phyloP scores from a whole-genome alignment of 2,797 vertebrate genomes.

The Dallia pectoralis region DNA sequence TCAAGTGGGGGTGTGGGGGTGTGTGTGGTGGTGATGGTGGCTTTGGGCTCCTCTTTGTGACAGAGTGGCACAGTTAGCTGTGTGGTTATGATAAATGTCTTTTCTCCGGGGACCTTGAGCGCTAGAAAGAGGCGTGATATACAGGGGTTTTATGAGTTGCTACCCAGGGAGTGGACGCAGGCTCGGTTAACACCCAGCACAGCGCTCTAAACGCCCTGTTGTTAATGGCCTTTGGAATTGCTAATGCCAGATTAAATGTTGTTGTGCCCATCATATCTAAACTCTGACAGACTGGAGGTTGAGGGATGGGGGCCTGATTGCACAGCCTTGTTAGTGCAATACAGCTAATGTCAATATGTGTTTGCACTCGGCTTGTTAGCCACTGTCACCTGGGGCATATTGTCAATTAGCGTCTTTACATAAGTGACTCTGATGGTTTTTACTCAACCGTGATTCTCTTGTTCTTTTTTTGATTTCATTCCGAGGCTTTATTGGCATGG shows the following conservation, averaged over 20 bases:
- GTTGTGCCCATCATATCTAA: neutral
- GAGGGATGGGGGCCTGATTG: neutral
- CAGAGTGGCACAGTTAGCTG: conserved; percentile 18
- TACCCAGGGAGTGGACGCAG: neutral
- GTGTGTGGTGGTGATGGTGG: too few relatives aligned
- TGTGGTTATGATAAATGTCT: conserved; percentile 55
- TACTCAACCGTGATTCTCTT: too few relatives aligned
- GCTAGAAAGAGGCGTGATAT: conserved; percentile 45
- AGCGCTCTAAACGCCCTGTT: neutral
- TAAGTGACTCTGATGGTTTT: neutral
- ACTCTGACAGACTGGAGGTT: neutral
- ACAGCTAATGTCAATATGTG: conserved; percentile 2
- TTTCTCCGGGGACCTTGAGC: conserved; percentile 57
- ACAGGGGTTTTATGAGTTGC: conserved; percentile 17
- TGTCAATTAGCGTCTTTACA: neutral
- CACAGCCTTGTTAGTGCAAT: conserved; percentile 1
- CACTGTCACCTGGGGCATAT: neutral
- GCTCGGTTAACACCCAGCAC: neutral
- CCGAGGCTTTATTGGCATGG: too few relatives aligned
- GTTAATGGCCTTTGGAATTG: conserved; percentile 4
- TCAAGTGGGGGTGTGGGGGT: too few relatives aligned
- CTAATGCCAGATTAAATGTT: conserved; percentile 5
- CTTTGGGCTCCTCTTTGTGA: neutral
- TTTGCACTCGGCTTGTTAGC: neutral
- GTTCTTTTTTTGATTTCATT: too few relatives aligned